Conservation (phyloP, 2,113 vertebrate genomes). For the Leptobrachium ailaonicum region DNA sequence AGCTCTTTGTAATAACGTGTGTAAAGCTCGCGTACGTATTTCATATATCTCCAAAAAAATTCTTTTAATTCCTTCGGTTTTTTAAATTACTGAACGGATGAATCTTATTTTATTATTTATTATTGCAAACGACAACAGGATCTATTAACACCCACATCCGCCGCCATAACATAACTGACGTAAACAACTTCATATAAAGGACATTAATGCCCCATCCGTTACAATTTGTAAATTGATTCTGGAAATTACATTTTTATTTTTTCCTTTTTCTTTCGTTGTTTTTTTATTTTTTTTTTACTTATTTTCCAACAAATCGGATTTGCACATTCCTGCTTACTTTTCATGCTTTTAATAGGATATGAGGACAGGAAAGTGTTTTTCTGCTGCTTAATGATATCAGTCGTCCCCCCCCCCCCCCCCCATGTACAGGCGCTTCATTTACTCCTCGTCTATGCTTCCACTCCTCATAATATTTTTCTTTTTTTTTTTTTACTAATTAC, state of each 20-base stretch:
- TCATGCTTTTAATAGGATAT: slow-evolving; percentile 16
- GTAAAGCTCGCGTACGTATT: too few relatives aligned
- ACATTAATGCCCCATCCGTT: not conserved
- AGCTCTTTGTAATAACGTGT: too few relatives aligned
- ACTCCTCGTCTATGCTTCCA: too few relatives aligned
- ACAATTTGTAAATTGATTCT: not conserved
- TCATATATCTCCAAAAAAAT: too few relatives aligned
- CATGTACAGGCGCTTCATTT: too few relatives aligned
- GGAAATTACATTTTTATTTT: not conserved
- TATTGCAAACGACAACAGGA: too few relatives aligned
- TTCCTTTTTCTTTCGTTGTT: not conserved
- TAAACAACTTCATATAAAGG: not conserved
- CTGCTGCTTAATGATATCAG: not conserved
- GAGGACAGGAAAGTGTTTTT: not conserved
- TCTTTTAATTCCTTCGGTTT: too few relatives aligned
- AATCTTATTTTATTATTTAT: too few relatives aligned
- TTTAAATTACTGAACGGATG: too few relatives aligned
- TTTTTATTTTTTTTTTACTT: not conserved
- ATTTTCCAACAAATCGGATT: not conserved
- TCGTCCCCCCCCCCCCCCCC: too few relatives aligned
- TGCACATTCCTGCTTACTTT: not conserved
- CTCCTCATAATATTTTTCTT: not conserved
- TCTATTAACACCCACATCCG: too few relatives aligned
- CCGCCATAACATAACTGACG: not conserved
- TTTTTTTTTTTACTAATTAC: slow-evolving; percentile 19